phyloP scores from a whole-genome alignment of 1,140 invertebrate species.

The Oreohelix idahoensis region DNA sequence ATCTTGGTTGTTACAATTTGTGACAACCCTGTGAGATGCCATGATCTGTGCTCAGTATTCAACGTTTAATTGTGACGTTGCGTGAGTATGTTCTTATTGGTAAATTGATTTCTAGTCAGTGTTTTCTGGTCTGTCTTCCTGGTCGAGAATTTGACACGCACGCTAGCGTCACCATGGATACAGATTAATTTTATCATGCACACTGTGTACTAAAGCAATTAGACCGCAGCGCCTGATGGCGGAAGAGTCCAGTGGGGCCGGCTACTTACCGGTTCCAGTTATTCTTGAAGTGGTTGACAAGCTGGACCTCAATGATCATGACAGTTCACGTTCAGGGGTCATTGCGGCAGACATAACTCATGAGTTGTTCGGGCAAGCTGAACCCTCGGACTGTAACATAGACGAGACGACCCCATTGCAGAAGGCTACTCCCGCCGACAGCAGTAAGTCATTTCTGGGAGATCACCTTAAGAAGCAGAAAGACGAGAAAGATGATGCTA shows the following conservation, averaged over 20 bases:
- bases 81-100: too few species aligned
- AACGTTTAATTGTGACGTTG: too few species aligned
- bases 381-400: background rate
- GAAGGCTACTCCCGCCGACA: background rate
- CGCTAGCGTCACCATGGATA: background rate
- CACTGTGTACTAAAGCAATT: slow-evolving; percentile 19
- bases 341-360: background rate
- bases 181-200: slow-evolving; percentile 7
- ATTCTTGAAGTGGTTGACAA: background rate
- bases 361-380: background rate
- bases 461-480: background rate
- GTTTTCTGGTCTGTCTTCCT: too few species aligned
- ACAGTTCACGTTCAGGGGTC: background rate
- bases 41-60: too few species aligned
- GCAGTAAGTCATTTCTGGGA: too few species aligned
- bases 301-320: background rate
- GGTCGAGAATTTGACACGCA: too few species aligned
- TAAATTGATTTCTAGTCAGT: too few species aligned
- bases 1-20: too few species aligned
- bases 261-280: slow-evolving; percentile 18
- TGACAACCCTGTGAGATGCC: too few species aligned
- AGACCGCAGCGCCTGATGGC: slow-evolving; percentile 36
- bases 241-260: slow-evolving; percentile 39
- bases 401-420: background rate
- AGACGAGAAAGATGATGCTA: background rate